Evolutionary conservation across 1,140 invertebrate species (phyloP).

Genomic region (Hesperophylax magnus): DNA sequence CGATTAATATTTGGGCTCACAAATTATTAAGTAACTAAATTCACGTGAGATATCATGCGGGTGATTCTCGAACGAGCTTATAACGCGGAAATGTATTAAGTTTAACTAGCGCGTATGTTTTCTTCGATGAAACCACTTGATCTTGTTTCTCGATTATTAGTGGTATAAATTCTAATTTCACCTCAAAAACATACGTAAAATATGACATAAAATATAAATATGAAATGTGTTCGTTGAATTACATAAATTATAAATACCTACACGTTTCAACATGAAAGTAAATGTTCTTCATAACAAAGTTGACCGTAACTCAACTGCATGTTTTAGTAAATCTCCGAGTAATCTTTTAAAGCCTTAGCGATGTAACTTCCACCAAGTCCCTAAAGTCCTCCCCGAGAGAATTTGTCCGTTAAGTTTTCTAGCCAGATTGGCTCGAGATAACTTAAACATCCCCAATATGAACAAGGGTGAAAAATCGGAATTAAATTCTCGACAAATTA

Average conservation of each 20-base stretch:
- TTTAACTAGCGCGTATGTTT: too few species aligned
- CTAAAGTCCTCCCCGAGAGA: too few species aligned
- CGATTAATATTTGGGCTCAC: not conserved
- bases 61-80: not conserved
- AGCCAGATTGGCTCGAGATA: constrained; percentile 4
- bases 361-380: not conserved
- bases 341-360: constrained; percentile 18
- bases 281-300: not conserved
- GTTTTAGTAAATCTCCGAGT: constrained; percentile 14
- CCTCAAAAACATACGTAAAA: too few species aligned
- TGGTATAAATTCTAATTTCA: too few species aligned
- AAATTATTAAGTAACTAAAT: not conserved
- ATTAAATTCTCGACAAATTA: too few species aligned
- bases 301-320: constrained; percentile 1
- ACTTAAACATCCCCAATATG: not conserved
- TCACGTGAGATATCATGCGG: not conserved
- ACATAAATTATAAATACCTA: too few species aligned
- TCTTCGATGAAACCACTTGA: too few species aligned
- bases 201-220: too few species aligned
- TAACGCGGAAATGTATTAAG: too few species aligned
- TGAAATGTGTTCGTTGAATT: too few species aligned
- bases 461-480: too few species aligned
- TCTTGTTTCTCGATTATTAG: too few species aligned
- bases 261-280: not conserved
- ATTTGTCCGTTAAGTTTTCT: not conserved